A percentile compares a stretch with the other conserved stretches of the same genome.
These are phyloP conservation scores for Agonopterix subpropinquella DNA, from an alignment of 2,888 invertebrate species.

Conservation along the genomic window DNA sequence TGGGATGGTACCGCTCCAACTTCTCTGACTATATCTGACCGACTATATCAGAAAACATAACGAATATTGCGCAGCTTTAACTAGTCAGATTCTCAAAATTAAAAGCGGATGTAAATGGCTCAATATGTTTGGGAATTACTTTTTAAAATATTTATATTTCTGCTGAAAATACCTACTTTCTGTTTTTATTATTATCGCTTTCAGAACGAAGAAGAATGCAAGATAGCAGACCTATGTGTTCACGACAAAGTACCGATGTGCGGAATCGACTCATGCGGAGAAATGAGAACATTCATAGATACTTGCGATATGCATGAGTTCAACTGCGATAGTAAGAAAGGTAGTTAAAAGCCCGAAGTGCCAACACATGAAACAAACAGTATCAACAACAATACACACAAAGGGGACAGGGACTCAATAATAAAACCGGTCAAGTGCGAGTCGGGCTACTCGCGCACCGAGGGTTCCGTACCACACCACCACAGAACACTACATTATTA, in stretches of 20 bases:
- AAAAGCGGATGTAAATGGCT: not conserved
- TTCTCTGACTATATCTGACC: too few species aligned
- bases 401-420: too few species aligned
- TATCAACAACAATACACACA: too few species aligned
- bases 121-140: not conserved
- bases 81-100: not conserved
- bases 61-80: too few species aligned
- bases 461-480: too few species aligned
- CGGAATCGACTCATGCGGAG: conserved; percentile 66
- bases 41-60: too few species aligned
- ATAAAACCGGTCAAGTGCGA: too few species aligned
- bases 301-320: conserved; percentile 69
- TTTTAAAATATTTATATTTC: not conserved
- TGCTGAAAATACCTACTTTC: not conserved
- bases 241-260: conserved; percentile 71
- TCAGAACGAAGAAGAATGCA: conserved; percentile 66
- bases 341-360: conserved; percentile 19
- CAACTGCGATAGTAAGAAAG: conserved; percentile 68
- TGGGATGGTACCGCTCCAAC: too few species aligned
- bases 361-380: too few species aligned
- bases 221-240: conserved; percentile 62
- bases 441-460: too few species aligned
- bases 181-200: conserved; percentile 1
- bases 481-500: too few species aligned
- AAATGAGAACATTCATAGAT: conserved; percentile 67